A percentile compares a stretch with the other conserved stretches of the same genome.
phyloP scores from a whole-genome alignment of 2,888 invertebrate species.

The Magallana nippona region DNA sequence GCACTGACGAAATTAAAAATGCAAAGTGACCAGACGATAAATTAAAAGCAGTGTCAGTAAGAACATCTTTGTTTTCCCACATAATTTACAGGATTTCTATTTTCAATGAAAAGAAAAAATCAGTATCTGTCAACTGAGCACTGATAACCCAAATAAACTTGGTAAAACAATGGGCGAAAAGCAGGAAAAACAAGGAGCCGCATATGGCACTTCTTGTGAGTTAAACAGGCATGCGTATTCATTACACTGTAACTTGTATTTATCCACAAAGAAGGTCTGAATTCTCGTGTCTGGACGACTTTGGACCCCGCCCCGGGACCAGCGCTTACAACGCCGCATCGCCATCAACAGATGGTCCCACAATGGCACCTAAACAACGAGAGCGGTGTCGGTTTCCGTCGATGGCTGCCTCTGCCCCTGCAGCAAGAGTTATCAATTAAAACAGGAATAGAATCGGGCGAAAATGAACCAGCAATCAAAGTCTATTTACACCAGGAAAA shows the following conservation, averaged over 20 bases:
- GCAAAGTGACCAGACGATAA: too few relatives aligned
- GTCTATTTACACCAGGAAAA: constrained; percentile 9
- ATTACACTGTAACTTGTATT: constrained; percentile 31
- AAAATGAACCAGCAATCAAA: constrained; percentile 31
- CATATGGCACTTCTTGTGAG: constrained; percentile 8
- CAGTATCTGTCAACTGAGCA: not conserved
- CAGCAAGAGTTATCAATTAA: constrained; percentile 29
- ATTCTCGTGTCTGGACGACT: constrained; percentile 28
- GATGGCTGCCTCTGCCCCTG: not conserved
- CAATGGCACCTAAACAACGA: not conserved
- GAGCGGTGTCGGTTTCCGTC: constrained; percentile 28
- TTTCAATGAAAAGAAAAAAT: too few relatives aligned
- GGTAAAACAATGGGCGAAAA: not conserved
- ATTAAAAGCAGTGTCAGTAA: too few relatives aligned
- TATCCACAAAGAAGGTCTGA: constrained; percentile 1
- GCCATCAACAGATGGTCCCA: constrained; percentile 28
- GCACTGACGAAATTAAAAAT: too few relatives aligned
- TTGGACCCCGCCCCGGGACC: constrained; percentile 11
- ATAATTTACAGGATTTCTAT: too few relatives aligned
- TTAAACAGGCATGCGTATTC: constrained; percentile 33
- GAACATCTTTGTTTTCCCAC: too few relatives aligned
- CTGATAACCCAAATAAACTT: not conserved
- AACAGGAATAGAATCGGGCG: not conserved
- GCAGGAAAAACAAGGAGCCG: not conserved
- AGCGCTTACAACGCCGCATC: not conserved